Evolutionary conservation across 2,888 invertebrate genomes (phyloP).

Genomic region (Ennomos erosarius): DNA sequence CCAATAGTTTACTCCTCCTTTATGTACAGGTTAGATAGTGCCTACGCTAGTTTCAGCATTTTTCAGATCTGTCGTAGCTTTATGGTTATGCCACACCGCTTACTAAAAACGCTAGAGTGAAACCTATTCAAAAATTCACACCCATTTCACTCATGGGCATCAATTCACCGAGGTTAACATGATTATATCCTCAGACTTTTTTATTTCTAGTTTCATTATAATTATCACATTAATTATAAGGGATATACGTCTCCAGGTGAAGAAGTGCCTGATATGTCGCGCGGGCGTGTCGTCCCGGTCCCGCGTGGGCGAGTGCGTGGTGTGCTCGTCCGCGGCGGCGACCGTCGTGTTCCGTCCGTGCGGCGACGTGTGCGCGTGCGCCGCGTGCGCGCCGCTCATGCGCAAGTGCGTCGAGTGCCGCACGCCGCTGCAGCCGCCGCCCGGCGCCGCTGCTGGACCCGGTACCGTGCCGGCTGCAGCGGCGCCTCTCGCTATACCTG

Average conservation of each 20-base stretch:
- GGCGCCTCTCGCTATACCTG: slow-evolving; percentile 60
- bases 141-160: no score
- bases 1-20: no score
- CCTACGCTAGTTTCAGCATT: no score
- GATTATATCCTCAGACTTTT: background rate
- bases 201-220: no score
- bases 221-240: no score
- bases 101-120: no score
- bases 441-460: slow-evolving; percentile 78
- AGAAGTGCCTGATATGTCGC: slow-evolving; percentile 97
- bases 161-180: slow-evolving; percentile 22
- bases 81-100: no score
- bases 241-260: slow-evolving; percentile 83
- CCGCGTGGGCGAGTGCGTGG: slow-evolving; percentile 97
- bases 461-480: slow-evolving; percentile 49
- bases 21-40: no score
- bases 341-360: slow-evolving; percentile 97
- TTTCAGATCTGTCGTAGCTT: no score
- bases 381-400: slow-evolving; percentile 95
- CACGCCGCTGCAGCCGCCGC: slow-evolving; percentile 87
- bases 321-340: slow-evolving; percentile 97
- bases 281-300: slow-evolving; percentile 92
- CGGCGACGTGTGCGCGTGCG: slow-evolving; percentile 97
- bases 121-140: no score
- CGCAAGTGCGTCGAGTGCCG: slow-evolving; percentile 99